phyloP scores from a whole-genome alignment of 2,797 vertebrate genomes.

The Typhlichthys eigenmanni region DNA sequence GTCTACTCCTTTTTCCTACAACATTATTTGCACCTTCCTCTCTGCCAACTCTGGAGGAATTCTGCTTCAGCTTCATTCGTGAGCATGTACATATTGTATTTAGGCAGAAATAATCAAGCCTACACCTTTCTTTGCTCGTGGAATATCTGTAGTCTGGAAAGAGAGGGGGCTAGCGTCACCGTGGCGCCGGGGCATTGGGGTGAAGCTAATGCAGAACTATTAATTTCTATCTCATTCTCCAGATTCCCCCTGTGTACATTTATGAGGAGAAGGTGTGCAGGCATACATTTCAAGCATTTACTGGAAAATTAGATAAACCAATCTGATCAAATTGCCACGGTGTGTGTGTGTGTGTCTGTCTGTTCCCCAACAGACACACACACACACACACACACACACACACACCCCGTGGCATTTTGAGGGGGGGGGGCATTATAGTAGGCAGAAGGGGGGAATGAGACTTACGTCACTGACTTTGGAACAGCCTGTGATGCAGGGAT shows the following conservation, averaged over 20 bases:
- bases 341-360: too few relatives aligned
- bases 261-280: slow-evolving; percentile 64
- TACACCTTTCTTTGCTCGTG: slow-evolving; percentile 39
- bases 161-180: slow-evolving; percentile 23
- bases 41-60: slow-evolving; percentile 37
- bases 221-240: slow-evolving; percentile 68
- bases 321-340: slow-evolving; percentile 70
- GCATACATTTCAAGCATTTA: slow-evolving; percentile 80
- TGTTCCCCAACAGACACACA: not conserved
- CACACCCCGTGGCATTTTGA: not conserved
- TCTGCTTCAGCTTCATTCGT: slow-evolving; percentile 42
- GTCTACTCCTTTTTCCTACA: too few relatives aligned
- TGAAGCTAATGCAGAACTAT: slow-evolving; percentile 68
- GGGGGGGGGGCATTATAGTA: slow-evolving; percentile 19
- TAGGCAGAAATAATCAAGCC: slow-evolving; percentile 35
- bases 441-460: slow-evolving; percentile 46
- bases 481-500: slow-evolving; percentile 54
- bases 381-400: too few relatives aligned
- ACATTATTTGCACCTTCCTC: slow-evolving; percentile 19
- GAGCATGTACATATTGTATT: slow-evolving; percentile 39
- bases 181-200: slow-evolving; percentile 38
- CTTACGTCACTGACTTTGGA: slow-evolving; percentile 58
- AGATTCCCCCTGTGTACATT: slow-evolving; percentile 64
- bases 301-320: slow-evolving; percentile 79
- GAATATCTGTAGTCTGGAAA: slow-evolving; percentile 46